Conservation (phyloP, 2,888 invertebrate genomes). For the Meandrusa payeni region DNA sequence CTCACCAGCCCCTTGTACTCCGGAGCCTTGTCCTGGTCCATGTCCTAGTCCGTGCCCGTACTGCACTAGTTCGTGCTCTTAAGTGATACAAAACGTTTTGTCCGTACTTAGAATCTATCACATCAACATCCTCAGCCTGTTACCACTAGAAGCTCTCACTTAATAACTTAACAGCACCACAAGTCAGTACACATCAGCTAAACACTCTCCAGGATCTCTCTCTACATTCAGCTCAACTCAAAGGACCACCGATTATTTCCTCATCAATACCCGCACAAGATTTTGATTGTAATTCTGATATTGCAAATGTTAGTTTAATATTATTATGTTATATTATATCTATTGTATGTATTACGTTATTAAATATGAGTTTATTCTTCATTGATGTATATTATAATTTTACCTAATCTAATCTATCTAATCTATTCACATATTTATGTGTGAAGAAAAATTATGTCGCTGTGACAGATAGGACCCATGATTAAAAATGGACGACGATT, state of each 20-base stretch:
- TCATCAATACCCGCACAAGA: conserved; percentile 38
- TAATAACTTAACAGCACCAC: too few species aligned
- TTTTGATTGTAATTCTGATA: conserved; percentile 40
- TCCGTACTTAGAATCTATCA: neutral
- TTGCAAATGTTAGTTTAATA: conserved; percentile 44
- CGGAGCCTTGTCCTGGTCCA: neutral
- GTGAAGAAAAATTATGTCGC: too few species aligned
- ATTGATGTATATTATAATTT: too few species aligned
- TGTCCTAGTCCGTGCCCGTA: conserved; percentile 5
- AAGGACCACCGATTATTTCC: conserved; percentile 1
- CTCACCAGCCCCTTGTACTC: conserved; percentile 4
- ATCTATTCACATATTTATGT: too few species aligned
- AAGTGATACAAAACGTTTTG: neutral
- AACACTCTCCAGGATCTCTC: conserved; percentile 36
- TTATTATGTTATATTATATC: conserved; percentile 21
- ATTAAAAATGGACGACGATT: too few species aligned
- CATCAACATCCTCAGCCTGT: neutral
- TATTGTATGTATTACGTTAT: conserved; percentile 24
- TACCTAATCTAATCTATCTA: too few species aligned
- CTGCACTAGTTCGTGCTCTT: neutral
- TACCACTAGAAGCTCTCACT: too few species aligned
- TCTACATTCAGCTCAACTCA: neutral
- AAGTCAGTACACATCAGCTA: too few species aligned
- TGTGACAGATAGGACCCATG: too few species aligned
- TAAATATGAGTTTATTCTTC: too few species aligned